phyloP scores from a whole-genome alignment of 2,797 vertebrate genomes.

The Spondyliosoma cantharus region DNA sequence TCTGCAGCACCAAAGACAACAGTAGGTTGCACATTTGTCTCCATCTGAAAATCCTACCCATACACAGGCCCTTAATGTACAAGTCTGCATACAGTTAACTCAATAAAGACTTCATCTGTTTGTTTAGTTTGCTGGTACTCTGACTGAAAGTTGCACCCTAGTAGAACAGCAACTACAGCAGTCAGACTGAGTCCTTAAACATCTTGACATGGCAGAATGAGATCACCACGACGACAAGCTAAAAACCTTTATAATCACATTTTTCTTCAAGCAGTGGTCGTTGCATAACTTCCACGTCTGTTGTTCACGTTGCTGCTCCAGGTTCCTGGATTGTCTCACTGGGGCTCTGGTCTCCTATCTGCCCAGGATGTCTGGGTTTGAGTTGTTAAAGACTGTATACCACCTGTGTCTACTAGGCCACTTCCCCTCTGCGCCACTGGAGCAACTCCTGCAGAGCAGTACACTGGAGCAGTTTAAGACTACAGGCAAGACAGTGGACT shows the following conservation, averaged over 20 bases:
- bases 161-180: too few relatives aligned
- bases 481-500: constrained; percentile 72
- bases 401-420: constrained; percentile 86
- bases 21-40: constrained; percentile 79
- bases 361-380: constrained; percentile 77
- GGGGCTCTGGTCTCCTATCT: constrained; percentile 82
- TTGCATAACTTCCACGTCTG: background rate
- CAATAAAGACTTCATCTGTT: background rate
- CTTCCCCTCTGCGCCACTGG: constrained; percentile 83
- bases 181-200: background rate
- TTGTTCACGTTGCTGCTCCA: constrained; percentile 60
- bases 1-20: constrained; percentile 69
- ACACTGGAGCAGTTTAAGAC: constrained; percentile 73
- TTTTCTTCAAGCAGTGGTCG: background rate
- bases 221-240: background rate
- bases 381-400: constrained; percentile 82
- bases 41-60: background rate
- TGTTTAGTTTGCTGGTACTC: background rate
- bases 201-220: background rate
- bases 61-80: background rate
- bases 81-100: too few relatives aligned
- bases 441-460: constrained; percentile 85
- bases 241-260: background rate
- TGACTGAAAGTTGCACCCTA: too few relatives aligned
- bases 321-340: constrained; percentile 87